A percentile compares a stretch with the other conserved stretches of the same genome.
Evolutionary conservation across 2,113 vertebrate species (phyloP).

Genomic region (Ellobius talpinus): DNA sequence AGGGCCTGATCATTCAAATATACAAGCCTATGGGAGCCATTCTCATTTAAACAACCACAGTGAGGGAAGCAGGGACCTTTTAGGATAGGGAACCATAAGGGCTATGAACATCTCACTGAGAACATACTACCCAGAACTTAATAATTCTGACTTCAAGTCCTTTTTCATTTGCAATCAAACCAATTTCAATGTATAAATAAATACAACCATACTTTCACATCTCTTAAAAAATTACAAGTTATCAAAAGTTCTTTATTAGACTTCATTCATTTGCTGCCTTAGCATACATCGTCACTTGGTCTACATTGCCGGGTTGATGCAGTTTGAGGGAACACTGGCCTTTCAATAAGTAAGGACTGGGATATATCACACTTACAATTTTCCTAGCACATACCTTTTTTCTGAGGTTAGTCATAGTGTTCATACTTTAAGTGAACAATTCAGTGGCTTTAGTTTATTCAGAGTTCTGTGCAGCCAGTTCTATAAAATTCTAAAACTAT

Average conservation of each 20-base stretch:
- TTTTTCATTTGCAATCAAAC: conserved; percentile 8
- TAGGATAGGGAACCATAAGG: background rate
- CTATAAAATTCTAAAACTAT: background rate
- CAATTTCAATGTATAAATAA: background rate
- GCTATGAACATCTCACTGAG: background rate
- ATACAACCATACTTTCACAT: background rate
- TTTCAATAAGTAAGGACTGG: background rate
- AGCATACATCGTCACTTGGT: background rate
- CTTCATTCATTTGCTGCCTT: background rate
- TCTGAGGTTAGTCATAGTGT: background rate
- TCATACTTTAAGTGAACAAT: background rate
- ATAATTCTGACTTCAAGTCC: background rate
- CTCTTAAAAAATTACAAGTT: background rate
- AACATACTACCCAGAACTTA: background rate
- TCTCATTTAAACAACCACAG: background rate
- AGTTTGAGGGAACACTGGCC: background rate
- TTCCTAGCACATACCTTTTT: background rate
- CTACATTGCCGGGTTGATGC: background rate
- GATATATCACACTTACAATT: background rate
- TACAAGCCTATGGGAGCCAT: background rate
- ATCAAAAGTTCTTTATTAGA: background rate
- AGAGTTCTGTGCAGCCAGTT: background rate
- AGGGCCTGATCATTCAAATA: background rate
- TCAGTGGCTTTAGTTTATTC: background rate
- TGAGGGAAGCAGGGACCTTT: background rate